phyloP scores from a whole-genome alignment of 2,888 invertebrate genomes.

The Cotesia congregata region DNA sequence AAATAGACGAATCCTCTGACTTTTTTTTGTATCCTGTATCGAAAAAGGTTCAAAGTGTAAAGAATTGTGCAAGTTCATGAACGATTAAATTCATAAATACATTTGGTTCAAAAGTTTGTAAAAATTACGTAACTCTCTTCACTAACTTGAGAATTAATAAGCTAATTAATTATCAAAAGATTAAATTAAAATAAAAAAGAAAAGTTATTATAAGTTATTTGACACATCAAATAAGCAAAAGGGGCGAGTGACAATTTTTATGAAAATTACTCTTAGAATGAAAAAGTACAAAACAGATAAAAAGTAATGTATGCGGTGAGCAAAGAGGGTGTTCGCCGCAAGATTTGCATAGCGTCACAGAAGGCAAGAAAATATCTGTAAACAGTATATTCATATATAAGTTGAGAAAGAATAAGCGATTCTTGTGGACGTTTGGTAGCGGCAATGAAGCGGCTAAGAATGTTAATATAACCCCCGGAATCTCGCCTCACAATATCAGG shows the following conservation, averaged over 20 bases:
- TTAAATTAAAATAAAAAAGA: not conserved
- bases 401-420: constrained; percentile 7
- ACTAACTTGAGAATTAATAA: not conserved
- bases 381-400: constrained; percentile 4
- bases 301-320: constrained; percentile 65
- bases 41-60: no score
- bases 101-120: no score
- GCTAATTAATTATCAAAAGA: not conserved
- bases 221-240: constrained; percentile 33
- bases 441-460: constrained; percentile 40
- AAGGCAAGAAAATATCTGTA: constrained; percentile 16
- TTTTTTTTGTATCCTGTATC: no score
- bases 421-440: constrained; percentile 25
- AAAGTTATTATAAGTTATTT: not conserved
- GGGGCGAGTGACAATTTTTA: constrained; percentile 57
- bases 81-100: no score
- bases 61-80: no score
- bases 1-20: not conserved
- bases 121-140: no score
- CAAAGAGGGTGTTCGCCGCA: constrained; percentile 43
- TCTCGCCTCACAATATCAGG: not conserved
- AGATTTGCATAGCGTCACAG: constrained; percentile 60
- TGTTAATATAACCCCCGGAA: constrained; percentile 26
- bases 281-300: constrained; percentile 66
- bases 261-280: constrained; percentile 62